Base-by-base conservation (phyloP, 2,797 vertebrate genomes). In the Gorsachius magnificus region DNA sequence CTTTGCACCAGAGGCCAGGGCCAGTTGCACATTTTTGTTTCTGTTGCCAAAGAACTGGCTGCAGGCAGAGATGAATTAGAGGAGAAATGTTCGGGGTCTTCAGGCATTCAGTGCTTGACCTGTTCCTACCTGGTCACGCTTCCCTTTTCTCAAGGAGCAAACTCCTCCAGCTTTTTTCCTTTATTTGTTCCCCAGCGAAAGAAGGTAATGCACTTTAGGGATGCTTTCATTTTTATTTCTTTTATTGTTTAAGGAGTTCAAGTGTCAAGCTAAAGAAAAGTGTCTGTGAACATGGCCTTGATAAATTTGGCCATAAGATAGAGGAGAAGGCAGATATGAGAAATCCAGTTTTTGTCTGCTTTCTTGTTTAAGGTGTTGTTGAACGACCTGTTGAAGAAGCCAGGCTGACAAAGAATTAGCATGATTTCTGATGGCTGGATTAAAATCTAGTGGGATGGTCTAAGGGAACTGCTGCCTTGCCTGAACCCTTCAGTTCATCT, bases 1-100 rank as follows among this genome's bases (percentile, higher is more conserved):
- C 81, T 87, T 96, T 81, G 83, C 41, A 46, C 64, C 81, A 94
- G 69, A 90, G 94, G 83, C 86, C 93, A 86, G 91, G 89, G 94
- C 50, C 78, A 90, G 51, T 60, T 64, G 78, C 53, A 26, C 26
- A 19, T 6, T 89, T 72, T 61, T 89, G 60, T 90, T 89, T n/a
- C 61, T 69, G 18, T 56, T 85, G 64, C 77, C 77, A 51, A 74
- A 77, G 65, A 83, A 10, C 36, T 91, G 92, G 66, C 78, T 91
- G 45, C 25, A 38, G 84, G 51, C 63, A 56, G 43, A 35, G 81
- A 43, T 57, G 29, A 90, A 31, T 45, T 43, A 72, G 63, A 57
- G 77, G 53, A 65, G 54, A 25, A 31, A 18, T 11, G 12, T 41
- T 65, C 6, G 4, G 46, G 26, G 26, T 51, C 45, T 53, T 45